Percentiles rank a stretch among this genome's conserved stretches.
These are phyloP conservation scores for Graptemys geographica DNA, from an alignment of 2,797 vertebrate species.

Conservation along the genomic window DNA sequence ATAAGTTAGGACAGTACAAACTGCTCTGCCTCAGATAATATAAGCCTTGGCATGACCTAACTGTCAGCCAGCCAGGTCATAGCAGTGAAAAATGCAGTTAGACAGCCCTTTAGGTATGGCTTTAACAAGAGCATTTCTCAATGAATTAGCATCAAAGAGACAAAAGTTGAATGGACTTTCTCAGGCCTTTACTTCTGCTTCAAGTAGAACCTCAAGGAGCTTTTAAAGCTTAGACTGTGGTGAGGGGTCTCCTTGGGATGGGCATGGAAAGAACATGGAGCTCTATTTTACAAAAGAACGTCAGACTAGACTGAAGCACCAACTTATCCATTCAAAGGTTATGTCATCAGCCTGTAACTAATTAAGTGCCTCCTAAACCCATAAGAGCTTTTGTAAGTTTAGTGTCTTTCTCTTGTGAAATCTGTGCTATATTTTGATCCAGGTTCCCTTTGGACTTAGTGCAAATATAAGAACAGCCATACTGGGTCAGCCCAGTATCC, in stretches of 20 bases:
- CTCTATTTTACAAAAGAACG: neutral
- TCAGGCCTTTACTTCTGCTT: neutral
- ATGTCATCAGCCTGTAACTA: neutral
- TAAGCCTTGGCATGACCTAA: too few species aligned
- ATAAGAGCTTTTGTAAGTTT: too few species aligned
- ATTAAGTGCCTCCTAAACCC: neutral
- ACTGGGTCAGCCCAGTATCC: too few species aligned
- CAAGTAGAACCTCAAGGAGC: neutral
- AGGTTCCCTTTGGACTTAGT: neutral
- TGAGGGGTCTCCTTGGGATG: neutral
- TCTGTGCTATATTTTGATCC: neutral
- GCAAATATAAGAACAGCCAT: neutral
- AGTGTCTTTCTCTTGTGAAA: too few species aligned
- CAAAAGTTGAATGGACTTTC: neutral
- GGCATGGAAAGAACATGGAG: neutral
- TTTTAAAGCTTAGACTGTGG: neutral
- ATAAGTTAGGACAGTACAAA: neutral
- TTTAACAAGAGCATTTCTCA: neutral
- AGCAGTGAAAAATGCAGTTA: neutral
- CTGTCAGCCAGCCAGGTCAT: neutral
- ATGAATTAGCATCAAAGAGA: neutral
- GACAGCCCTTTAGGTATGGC: neutral
- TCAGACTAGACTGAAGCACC: neutral
- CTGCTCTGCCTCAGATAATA: neutral
- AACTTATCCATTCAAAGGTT: neutral